A percentile compares a stretch with the other conserved stretches of the same genome.
Conservation (phyloP, 2,888 invertebrate species). For the Cheilosia vernalis region DNA sequence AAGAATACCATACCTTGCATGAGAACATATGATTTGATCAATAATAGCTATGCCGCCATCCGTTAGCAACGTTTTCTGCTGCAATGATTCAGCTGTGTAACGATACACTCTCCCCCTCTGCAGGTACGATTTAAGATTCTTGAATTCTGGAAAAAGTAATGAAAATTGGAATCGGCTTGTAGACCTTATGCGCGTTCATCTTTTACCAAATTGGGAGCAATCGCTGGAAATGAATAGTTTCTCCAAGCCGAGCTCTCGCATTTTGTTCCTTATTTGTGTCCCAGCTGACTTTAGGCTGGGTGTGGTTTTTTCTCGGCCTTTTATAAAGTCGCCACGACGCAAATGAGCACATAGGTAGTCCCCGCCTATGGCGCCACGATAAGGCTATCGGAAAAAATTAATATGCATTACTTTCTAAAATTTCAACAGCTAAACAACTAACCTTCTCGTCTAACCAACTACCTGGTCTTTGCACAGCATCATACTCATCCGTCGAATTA, state of each 20-base stretch:
- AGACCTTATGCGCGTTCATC: not conserved
- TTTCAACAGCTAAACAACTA: not conserved
- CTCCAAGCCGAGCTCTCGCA: constrained; percentile 85
- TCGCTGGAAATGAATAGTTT: constrained; percentile 94
- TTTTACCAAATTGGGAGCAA: constrained; percentile 86
- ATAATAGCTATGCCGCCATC: constrained; percentile 96
- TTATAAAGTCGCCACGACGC: constrained; percentile 93
- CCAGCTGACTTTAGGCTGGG: constrained; percentile 92
- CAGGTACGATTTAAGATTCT: constrained; percentile 80
- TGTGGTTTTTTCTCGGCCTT: constrained; percentile 88
- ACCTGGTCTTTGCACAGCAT: constrained; percentile 85
- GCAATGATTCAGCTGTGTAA: constrained; percentile 79
- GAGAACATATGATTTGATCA: constrained; percentile 97
- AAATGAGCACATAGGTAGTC: constrained; percentile 94
- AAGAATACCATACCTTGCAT: constrained; percentile 85
- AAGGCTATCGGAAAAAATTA: constrained; percentile 80
- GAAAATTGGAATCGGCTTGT: not conserved
- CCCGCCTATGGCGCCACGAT: constrained; percentile 85
- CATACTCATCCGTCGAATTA: constrained; percentile 86
- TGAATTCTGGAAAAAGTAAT: constrained; percentile 77
- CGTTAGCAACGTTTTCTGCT: constrained; percentile 81
- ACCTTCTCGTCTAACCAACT: constrained; percentile 85
- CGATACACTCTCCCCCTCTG: constrained; percentile 79
- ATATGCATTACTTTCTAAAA: not conserved
- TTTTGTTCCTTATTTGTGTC: constrained; percentile 87